These are phyloP conservation scores for Caenorhabditis sp. DNA, from an alignment of 2,888 invertebrate genomes.

Conservation along the genomic window DNA sequence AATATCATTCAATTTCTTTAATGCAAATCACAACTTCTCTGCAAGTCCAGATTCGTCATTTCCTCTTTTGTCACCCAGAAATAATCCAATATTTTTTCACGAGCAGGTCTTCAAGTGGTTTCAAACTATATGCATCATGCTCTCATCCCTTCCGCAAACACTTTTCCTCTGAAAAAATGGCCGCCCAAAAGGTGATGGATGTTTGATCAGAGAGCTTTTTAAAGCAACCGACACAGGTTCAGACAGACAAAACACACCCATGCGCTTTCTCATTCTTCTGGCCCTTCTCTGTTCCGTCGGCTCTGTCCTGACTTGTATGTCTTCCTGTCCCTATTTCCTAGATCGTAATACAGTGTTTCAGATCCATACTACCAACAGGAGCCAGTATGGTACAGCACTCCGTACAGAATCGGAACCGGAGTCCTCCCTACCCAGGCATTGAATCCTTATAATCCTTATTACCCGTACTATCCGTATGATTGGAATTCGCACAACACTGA, in stretches of 20 bases:
- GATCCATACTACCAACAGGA: conserved; percentile 34
- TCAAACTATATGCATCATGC: conserved; percentile 56
- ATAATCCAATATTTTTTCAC: conserved; percentile 42
- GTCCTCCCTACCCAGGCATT: conserved; percentile 32
- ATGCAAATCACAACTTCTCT: too few species aligned
- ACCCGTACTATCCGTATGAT: conserved; percentile 28
- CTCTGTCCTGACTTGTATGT: not conserved
- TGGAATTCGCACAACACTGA: conserved; percentile 36
- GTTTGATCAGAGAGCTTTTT: conserved; percentile 39
- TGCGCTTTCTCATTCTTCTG: conserved; percentile 36
- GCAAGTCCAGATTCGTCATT: conserved; percentile 27
- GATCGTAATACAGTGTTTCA: not conserved
- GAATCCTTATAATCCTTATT: conserved; percentile 32
- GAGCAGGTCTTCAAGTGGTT: conserved; percentile 43
- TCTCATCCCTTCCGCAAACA: conserved; percentile 48
- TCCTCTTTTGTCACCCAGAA: conserved; percentile 26
- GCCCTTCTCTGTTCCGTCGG: not conserved
- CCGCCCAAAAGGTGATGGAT: conserved; percentile 9
- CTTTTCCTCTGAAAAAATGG: conserved; percentile 20
- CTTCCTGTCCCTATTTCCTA: not conserved
- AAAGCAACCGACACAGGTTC: conserved; percentile 14
- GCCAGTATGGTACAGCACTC: not conserved
- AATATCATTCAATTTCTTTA: too few species aligned
- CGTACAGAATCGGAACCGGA: conserved; percentile 39
- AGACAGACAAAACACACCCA: conserved; percentile 21